These are phyloP conservation scores for Bungarus multicinctus DNA, from an alignment of 2,113 vertebrate genomes.

Conservation along the genomic window DNA sequence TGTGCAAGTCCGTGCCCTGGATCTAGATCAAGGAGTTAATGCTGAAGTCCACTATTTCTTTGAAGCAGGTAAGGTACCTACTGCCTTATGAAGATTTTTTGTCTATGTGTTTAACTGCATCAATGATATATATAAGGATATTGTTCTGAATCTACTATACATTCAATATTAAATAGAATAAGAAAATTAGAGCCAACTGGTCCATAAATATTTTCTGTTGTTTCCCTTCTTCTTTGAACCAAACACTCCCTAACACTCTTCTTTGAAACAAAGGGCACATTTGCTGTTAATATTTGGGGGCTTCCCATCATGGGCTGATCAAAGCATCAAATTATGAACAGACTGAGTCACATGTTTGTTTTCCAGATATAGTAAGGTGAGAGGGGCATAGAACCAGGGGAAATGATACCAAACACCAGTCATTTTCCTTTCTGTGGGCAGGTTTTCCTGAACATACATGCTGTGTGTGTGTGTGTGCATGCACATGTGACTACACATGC, in stretches of 20 bases:
- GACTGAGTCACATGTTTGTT: not conserved
- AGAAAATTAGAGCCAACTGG: not conserved
- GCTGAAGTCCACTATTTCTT: constrained; percentile 86
- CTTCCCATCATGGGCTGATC: not conserved
- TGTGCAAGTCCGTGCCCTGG: constrained; percentile 83
- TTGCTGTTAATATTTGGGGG: not conserved
- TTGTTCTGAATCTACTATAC: not conserved
- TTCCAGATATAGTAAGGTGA: not conserved
- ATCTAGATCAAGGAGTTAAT: constrained; percentile 85
- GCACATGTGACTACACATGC: too few relatives aligned
- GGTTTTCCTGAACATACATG: not conserved
- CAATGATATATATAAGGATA: not conserved
- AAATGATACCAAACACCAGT: not conserved
- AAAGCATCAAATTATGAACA: not conserved
- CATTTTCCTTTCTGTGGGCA: not conserved
- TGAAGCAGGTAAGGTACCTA: constrained; percentile 80
- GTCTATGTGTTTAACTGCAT: not conserved
- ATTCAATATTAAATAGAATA: not conserved
- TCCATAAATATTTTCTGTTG: not conserved
- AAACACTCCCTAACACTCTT: not conserved
- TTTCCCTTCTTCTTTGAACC: not conserved
- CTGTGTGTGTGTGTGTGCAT: not conserved
- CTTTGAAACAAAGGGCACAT: not conserved
- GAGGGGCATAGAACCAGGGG: not conserved
- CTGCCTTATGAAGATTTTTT: not conserved